Base-by-base conservation (phyloP, 2,888 invertebrate species). In the Apamea epomidion region DNA sequence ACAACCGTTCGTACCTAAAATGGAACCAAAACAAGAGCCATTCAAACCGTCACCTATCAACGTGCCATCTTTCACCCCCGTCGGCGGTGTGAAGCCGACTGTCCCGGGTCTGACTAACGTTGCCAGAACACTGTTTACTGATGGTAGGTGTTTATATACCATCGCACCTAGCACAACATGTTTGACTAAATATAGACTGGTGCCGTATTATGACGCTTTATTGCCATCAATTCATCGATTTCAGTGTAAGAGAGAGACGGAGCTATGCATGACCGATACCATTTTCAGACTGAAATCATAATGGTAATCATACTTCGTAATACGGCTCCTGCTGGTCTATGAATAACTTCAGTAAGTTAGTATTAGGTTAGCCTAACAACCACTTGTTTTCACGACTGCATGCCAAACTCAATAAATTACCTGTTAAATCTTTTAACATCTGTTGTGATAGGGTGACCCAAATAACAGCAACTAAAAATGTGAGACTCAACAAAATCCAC, bases 61-160 rank as follows among this genome's bases (percentile, higher is more conserved):
- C n/a, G 85, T 92, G 37, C 92, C 94, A 6, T 87, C 94, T 0
- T 94, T 93, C 78, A 90, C 93, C 0, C 93, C 95, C 0, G 87
- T 92, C 0, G 87, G 60, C 45, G 93, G 89, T 1, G 77, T 88
- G 4, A 95, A 93, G 68, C 90, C 93, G 3, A 60, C 86, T 4
- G 80, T 90, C 18, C 90, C 93, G 0, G 91, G 89, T 1, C 51
- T 92, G 1, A 78, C 84, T 1, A 92, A 89, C 80, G 95, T 95
- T 6, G 93, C 92, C 3, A 94, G 95, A 76, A 95, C 94, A 37
- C 89, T 96, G 51, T 96, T 97, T 78, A 94, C 93, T 80, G 94
- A 95, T 68, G 95, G 96, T 96, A 92, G 94, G 90, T 88, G 14
- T 32, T 64, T 58, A 37, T 37, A 37, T 32, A 64, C 21, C 21